Percentiles rank a stretch among this genome's conserved stretches.
These are phyloP conservation scores for Dicranocentrus wangi DNA, from an alignment of 2,888 invertebrate genomes.

Conservation along the genomic window DNA sequence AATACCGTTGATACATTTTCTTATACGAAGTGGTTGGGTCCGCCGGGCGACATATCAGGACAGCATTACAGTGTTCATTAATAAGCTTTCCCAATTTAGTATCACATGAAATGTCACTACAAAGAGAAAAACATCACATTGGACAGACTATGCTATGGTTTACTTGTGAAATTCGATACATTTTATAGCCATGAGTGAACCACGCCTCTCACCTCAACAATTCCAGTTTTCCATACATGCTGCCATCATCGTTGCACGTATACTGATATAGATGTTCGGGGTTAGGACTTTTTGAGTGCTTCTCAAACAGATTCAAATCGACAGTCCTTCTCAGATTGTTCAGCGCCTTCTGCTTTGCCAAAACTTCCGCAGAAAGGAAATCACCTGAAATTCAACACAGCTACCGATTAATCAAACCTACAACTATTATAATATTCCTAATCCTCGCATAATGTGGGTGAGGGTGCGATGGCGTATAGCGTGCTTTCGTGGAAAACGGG, in stretches of 20 bases:
- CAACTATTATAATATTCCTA: no score
- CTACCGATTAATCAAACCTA: slow-evolving; percentile 11
- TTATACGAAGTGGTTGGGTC: slow-evolving; percentile 33
- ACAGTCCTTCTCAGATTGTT: slow-evolving; percentile 54
- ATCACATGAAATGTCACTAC: slow-evolving; percentile 63
- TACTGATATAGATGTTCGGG: slow-evolving; percentile 49
- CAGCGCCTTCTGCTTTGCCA: slow-evolving; percentile 59
- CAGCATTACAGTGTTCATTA: slow-evolving; percentile 54
- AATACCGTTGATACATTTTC: slow-evolving; percentile 46
- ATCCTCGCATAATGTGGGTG: no score
- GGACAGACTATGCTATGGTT: no score
- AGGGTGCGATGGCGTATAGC: no score
- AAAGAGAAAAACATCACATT: no score
- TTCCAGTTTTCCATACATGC: slow-evolving; percentile 65
- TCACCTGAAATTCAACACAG: slow-evolving; percentile 47
- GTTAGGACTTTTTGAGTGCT: neutral
- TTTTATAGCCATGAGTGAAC: neutral
- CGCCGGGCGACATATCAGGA: slow-evolving; percentile 38
- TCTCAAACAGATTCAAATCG: slow-evolving; percentile 9
- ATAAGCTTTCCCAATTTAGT: slow-evolving; percentile 59
- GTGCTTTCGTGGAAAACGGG: slow-evolving; percentile 3
- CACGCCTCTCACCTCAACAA: slow-evolving; percentile 50
- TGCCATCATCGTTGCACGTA: slow-evolving; percentile 38
- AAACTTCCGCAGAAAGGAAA: slow-evolving; percentile 59
- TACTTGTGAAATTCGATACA: no score